Conservation (phyloP, 2,113 vertebrate species). For the Leptodactylus fuscus region DNA sequence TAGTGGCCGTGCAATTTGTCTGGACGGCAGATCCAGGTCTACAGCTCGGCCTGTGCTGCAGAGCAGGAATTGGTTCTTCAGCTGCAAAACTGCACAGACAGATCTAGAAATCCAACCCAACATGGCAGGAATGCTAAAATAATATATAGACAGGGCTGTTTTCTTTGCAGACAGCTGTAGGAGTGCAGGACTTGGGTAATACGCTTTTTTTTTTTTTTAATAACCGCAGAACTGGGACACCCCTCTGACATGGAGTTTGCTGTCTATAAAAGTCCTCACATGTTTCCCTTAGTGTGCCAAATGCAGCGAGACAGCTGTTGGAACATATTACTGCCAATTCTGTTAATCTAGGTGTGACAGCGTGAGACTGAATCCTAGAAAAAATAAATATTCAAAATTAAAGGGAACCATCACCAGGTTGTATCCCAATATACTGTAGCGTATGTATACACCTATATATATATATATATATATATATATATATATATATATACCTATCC, state of each 20-base stretch:
- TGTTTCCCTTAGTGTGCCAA: conserved; percentile 20
- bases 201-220: neutral
- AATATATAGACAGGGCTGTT: too few relatives aligned
- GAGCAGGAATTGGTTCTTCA: neutral
- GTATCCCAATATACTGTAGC: too few relatives aligned
- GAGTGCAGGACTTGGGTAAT: neutral
- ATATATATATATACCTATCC: too few relatives aligned
- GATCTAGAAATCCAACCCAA: neutral
- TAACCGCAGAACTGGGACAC: neutral
- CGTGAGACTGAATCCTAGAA: neutral
- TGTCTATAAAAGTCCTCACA: conserved; percentile 13
- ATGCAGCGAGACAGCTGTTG: conserved; percentile 37
- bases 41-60: neutral
- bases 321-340: conserved; percentile 30
- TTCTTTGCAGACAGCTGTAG: too few relatives aligned
- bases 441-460: too few relatives aligned
- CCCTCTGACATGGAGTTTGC: conserved; percentile 2
- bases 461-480: too few relatives aligned
- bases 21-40: neutral
- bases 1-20: neutral
- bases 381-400: neutral
- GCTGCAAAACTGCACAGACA: neutral
- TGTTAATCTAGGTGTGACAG: conserved; percentile 37
- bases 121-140: too few relatives aligned
- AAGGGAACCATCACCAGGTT: neutral